phyloP scores from a whole-genome alignment of 2,888 invertebrate genomes.

The Tanypteryx hageni region DNA sequence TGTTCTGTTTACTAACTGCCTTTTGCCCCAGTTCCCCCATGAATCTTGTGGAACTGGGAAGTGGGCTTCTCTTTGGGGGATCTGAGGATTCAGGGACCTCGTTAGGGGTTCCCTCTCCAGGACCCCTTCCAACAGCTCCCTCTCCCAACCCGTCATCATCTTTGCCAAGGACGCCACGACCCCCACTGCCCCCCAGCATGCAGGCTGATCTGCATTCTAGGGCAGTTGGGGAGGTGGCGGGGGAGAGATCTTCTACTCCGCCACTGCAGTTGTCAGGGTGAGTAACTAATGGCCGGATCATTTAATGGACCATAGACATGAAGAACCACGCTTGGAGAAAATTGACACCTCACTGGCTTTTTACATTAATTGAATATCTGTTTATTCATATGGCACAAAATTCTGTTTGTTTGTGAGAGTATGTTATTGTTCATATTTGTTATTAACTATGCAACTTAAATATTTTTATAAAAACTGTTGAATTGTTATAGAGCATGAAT shows the following conservation, averaged over 20 bases:
- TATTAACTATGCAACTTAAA: no score
- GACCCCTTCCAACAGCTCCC: not conserved
- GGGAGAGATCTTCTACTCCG: conserved; percentile 22
- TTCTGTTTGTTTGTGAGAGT: no score
- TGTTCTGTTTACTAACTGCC: not conserved
- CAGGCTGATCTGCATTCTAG: not conserved
- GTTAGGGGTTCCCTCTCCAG: conserved; percentile 43
- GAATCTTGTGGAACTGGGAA: conserved; percentile 88
- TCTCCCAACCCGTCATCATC: not conserved
- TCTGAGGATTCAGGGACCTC: conserved; percentile 54
- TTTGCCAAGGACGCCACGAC: conserved; percentile 48
- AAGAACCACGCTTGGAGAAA: not conserved
- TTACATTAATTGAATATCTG: no score
- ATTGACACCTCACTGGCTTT: no score
- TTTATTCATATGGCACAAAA: no score
- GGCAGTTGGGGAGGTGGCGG: conserved; percentile 15
- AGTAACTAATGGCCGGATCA: not conserved
- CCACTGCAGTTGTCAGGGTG: conserved; percentile 22
- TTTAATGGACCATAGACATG: not conserved
- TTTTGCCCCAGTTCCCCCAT: conserved; percentile 86
- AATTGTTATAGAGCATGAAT: no score
- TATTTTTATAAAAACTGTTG: no score
- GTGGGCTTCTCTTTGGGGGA: conserved; percentile 64
- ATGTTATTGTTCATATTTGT: no score
- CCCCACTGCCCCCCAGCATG: conserved; percentile 18